These are phyloP conservation scores for Anabas testudineus DNA, from an alignment of 2,797 vertebrate genomes.

Conservation along the genomic window DNA sequence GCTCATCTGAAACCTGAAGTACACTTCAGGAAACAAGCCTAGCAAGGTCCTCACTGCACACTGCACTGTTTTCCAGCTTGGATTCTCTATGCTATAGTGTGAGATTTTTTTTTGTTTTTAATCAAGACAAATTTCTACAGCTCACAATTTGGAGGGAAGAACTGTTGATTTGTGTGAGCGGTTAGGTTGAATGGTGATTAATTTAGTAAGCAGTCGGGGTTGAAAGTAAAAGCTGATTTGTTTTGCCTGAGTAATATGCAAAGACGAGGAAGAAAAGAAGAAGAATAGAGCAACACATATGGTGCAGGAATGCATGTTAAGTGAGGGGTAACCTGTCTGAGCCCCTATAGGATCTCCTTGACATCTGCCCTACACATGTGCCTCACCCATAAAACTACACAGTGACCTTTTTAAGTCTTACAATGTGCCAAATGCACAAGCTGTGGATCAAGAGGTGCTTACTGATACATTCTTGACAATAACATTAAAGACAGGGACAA, in stretches of 20 bases:
- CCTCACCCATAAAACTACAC: conserved; percentile 56
- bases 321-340: conserved; percentile 28
- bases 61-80: conserved; percentile 9
- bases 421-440: conserved; percentile 44
- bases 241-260: conserved; percentile 18
- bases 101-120: neutral
- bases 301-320: conserved; percentile 68
- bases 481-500: conserved; percentile 14
- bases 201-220: conserved; percentile 29
- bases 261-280: conserved; percentile 11
- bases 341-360: conserved; percentile 47
- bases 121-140: conserved; percentile 38
- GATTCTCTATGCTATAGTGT: conserved; percentile 2
- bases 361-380: conserved; percentile 79
- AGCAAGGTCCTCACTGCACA: neutral
- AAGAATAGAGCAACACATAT: conserved; percentile 43
- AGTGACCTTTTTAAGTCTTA: conserved; percentile 54
- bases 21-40: conserved; percentile 28
- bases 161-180: neutral
- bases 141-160: conserved; percentile 29
- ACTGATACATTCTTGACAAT: neutral
- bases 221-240: conserved; percentile 39
- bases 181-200: conserved; percentile 43
- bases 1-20: conserved; percentile 40
- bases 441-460: conserved; percentile 18